Evolutionary conservation across 2,113 vertebrate genomes (phyloP).

Genomic region (Prochilodus magdalenae): DNA sequence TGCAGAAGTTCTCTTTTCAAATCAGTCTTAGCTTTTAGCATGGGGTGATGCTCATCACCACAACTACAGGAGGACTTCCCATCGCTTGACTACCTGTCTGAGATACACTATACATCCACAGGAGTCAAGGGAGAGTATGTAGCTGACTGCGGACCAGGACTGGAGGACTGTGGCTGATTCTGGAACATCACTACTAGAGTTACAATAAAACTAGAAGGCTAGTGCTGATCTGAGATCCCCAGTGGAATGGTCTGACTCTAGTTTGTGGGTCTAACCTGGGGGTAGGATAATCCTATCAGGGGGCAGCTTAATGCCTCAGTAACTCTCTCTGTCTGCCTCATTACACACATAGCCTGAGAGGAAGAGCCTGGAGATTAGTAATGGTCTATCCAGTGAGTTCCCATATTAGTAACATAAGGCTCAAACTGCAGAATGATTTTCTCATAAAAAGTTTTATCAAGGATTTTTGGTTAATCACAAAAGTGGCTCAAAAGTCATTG

Average conservation of each 20-base stretch:
- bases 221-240: neutral
- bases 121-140: neutral
- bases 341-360: neutral
- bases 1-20: neutral
- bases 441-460: too few species aligned
- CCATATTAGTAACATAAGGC: neutral
- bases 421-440: neutral
- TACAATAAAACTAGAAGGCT: too few species aligned
- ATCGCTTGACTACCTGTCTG: neutral
- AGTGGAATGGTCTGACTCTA: neutral
- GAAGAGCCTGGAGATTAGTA: slow-evolving; percentile 21
- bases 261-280: slow-evolving; percentile 26
- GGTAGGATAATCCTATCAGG: slow-evolving; percentile 48
- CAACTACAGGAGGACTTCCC: neutral
- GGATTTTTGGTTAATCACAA: neutral
- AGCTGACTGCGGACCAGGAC: neutral
- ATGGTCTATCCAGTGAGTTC: slow-evolving; percentile 1
- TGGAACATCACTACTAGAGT: neutral
- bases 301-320: slow-evolving; percentile 15
- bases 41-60: neutral
- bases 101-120: neutral
- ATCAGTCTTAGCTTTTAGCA: slow-evolving; percentile 3
- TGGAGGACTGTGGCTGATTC: neutral
- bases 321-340: slow-evolving; percentile 20
- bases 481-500: neutral